A percentile compares a stretch with the other conserved stretches of the same genome.
These are phyloP conservation scores for Heterodera carotae DNA, from an alignment of 1,140 invertebrate species.

Conservation along the genomic window DNA sequence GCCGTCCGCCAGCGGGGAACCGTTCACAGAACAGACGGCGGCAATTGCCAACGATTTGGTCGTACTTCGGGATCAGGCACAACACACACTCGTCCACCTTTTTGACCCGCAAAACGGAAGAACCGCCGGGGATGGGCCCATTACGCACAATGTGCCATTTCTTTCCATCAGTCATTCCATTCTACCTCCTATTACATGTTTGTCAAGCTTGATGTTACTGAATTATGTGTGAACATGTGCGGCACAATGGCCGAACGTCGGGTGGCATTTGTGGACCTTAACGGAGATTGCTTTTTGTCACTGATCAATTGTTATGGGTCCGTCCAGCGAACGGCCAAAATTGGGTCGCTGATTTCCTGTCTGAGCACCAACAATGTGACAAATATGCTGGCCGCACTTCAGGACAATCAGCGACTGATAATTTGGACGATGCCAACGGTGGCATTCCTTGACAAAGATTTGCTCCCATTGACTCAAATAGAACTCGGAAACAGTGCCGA, in stretches of 20 bases:
- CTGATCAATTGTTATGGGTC: constrained; percentile 73
- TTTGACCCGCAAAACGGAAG: constrained; percentile 78
- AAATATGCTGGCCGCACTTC: constrained; percentile 81
- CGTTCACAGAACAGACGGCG: constrained; percentile 72
- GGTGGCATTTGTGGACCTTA: constrained; percentile 79
- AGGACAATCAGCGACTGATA: constrained; percentile 76
- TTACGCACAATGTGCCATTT: constrained; percentile 70
- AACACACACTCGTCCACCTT: constrained; percentile 82
- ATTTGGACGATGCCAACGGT: constrained; percentile 80
- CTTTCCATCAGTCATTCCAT: no score
- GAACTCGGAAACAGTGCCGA: constrained; percentile 66
- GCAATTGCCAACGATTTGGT: constrained; percentile 78
- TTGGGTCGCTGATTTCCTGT: constrained; percentile 78
- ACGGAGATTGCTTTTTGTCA: constrained; percentile 78
- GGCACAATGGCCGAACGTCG: constrained; percentile 74
- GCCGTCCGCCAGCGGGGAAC: constrained; percentile 70
- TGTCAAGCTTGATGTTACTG: constrained; percentile 67
- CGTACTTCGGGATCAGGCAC: constrained; percentile 76
- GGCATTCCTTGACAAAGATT: constrained; percentile 76
- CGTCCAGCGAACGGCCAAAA: constrained; percentile 70
- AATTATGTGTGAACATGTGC: constrained; percentile 78
- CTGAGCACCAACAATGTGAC: constrained; percentile 80
- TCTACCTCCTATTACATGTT: no score
- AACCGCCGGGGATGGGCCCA: constrained; percentile 74
- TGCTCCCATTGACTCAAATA: constrained; percentile 73